Percentiles rank a stretch among this genome's conserved stretches.
Evolutionary conservation across 2,888 invertebrate genomes (phyloP).

Genomic region (Halictus ligatus): DNA sequence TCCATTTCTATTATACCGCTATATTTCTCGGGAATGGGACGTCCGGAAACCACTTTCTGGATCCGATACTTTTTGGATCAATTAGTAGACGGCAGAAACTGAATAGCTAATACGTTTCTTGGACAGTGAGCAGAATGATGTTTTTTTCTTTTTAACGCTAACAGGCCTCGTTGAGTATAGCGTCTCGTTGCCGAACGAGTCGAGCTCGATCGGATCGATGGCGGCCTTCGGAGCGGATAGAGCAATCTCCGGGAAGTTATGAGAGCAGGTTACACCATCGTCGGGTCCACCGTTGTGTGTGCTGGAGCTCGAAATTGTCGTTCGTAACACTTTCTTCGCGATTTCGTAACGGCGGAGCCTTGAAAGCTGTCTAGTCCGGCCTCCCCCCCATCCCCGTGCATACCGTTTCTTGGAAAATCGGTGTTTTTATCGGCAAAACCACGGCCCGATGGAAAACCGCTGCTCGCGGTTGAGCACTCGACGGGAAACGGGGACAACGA

Average conservation of each 20-base stretch:
- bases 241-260: neutral
- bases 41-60: no score
- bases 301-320: slow-evolving; percentile 1
- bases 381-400: no score
- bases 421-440: neutral
- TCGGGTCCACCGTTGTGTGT: neutral
- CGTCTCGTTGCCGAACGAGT: neutral
- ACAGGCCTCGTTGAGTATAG: neutral
- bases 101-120: no score
- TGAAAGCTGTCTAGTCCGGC: neutral
- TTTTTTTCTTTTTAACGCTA: no score
- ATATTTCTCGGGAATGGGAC: no score
- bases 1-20: no score
- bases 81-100: no score
- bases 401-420: slow-evolving; percentile 12
- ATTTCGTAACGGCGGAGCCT: slow-evolving; percentile 30
- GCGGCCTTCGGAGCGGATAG: neutral
- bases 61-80: no score
- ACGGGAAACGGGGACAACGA: slow-evolving; percentile 8
- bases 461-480: neutral
- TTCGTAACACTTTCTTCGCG: slow-evolving; percentile 29
- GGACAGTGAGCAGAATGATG: no score
- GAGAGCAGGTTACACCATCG: slow-evolving; percentile 18
- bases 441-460: neutral
- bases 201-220: neutral